A percentile compares a stretch with the other conserved stretches of the same genome.
These are phyloP conservation scores for Ischnura elegans DNA, from an alignment of 2,888 invertebrate genomes.

Conservation along the genomic window DNA sequence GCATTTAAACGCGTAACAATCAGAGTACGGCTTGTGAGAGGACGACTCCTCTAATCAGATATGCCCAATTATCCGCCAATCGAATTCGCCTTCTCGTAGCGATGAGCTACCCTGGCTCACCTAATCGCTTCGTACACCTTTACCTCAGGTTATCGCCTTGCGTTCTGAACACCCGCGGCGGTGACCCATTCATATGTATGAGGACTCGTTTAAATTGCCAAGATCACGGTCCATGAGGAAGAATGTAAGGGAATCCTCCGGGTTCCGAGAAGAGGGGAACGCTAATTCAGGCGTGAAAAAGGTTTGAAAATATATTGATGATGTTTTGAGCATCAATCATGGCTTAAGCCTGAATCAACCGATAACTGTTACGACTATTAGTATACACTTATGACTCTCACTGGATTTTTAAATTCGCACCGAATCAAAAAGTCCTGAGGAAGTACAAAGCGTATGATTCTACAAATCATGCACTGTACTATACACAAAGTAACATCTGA, in stretches of 20 bases:
- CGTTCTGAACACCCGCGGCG: neutral
- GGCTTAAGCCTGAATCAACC: too few relatives aligned
- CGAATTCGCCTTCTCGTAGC: neutral
- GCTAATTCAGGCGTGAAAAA: neutral
- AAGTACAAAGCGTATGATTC: too few relatives aligned
- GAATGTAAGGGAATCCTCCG: neutral
- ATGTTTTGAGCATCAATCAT: too few relatives aligned
- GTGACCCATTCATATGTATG: slow-evolving; percentile 41
- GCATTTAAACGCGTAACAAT: slow-evolving; percentile 34
- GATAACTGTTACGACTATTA: too few relatives aligned
- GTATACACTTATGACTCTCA: too few relatives aligned
- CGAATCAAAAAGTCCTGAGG: too few relatives aligned
- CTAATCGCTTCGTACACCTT: neutral
- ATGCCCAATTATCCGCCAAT: slow-evolving; percentile 40
- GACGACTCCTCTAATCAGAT: slow-evolving; percentile 28
- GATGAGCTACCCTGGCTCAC: neutral
- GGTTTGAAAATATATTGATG: too few relatives aligned
- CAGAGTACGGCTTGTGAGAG: neutral
- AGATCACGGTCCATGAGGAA: neutral
- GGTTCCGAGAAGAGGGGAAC: neutral
- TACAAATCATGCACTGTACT: too few relatives aligned
- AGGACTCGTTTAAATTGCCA: slow-evolving; percentile 23
- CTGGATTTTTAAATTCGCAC: too few relatives aligned
- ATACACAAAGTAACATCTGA: too few relatives aligned
- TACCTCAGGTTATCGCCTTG: slow-evolving; percentile 21